phyloP scores from a whole-genome alignment of 2,888 invertebrate species.

The Cephus rjabovi region DNA sequence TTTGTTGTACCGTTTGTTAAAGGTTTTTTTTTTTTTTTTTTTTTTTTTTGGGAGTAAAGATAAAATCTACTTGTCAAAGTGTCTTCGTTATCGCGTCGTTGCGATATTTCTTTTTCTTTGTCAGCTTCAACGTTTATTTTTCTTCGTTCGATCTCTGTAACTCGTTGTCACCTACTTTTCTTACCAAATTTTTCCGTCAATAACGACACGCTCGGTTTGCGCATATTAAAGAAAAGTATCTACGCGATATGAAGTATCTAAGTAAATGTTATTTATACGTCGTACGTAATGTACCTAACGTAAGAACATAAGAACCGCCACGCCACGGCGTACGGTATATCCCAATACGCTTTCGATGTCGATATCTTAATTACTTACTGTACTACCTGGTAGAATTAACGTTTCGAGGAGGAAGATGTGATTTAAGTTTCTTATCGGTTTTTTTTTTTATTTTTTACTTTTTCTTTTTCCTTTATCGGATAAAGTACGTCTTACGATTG shows the following conservation, averaged over 20 bases:
- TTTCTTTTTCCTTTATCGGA: neutral
- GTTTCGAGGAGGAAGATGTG: neutral
- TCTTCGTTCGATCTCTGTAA: neutral
- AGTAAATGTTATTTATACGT: neutral
- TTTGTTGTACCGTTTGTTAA: neutral
- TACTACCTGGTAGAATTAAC: slow-evolving; percentile 21
- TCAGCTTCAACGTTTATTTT: neutral
- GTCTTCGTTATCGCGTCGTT: neutral
- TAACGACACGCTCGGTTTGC: neutral
- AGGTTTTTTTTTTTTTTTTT: neutral
- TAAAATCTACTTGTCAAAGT: neutral
- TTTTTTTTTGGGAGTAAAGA: neutral
- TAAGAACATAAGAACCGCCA: slow-evolving; percentile 15
- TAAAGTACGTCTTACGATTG: neutral
- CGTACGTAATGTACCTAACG: slow-evolving; percentile 8
- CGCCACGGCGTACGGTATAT: slow-evolving; percentile 28
- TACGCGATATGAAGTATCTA: neutral
- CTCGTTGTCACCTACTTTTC: neutral
- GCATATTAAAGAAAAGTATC: neutral
- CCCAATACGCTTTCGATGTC: slow-evolving; percentile 37
- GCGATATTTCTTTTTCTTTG: neutral
- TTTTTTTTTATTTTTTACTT: neutral
- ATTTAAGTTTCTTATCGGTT: neutral
- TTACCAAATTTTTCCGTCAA: neutral
- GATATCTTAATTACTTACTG: slow-evolving; percentile 21